Base-by-base conservation (phyloP, 2,888 invertebrate species). In the Ormia ochracea region DNA sequence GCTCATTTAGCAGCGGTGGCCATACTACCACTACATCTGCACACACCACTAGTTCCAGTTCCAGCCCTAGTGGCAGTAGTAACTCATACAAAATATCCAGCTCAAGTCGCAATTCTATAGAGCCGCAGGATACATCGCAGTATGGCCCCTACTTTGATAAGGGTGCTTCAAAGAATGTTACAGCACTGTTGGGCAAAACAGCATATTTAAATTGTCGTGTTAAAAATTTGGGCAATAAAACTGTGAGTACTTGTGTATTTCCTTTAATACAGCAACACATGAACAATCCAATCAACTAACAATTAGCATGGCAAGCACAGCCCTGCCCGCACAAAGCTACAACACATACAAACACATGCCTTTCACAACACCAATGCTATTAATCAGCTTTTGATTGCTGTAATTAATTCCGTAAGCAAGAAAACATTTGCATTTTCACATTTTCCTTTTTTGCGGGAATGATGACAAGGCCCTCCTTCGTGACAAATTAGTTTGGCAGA, bases 151-250 rank as follows among this genome's bases (percentile, higher is more conserved):
- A 94, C 88, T 95, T 95, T 88, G 95, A 95, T 89, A 91, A 93
- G 85, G 91, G 92, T 70, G 93, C 93, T 36, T 94, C 94, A 54
- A 94, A 93, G 89, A 94, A 94, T 89, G 91, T 93, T 82, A 96
- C 96, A 28, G 96, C 96, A 0, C 91, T 96, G 56, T 91, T 96
- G 73, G 96, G 96, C 83, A 96, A 96, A 90, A 96, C 96, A 38
- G 96, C 96, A 58, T 96, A 96, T 88, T 91, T 97, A 84, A 96
- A 94, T 88, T 97, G 97, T 90, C 93, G 96, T 81, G 96, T 96
- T 82, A 96, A 96, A 91, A 96, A 96, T 91, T 91, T 96, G 88
- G 95, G 96, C 83, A 96, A 97, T 91, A 95, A 95, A 91, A 96
- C 96, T 90, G 96, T 96, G 87, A 94, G 94, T 92, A 56, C n/a